Conservation (phyloP, 2,797 vertebrate genomes). For the Sebastes vulpes region DNA sequence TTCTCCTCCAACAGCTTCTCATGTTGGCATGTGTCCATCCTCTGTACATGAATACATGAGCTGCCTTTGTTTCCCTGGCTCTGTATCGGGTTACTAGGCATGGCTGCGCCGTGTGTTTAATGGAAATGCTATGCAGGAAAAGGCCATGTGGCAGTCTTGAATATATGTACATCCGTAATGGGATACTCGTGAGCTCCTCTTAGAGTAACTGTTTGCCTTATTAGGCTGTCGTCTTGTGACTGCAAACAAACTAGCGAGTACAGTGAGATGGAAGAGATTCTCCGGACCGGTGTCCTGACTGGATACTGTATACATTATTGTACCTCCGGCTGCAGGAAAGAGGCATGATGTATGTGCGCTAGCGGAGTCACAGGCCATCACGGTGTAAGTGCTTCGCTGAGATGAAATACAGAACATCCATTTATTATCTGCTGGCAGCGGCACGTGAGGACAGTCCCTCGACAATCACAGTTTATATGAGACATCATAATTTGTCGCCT, state of each 20-base stretch:
- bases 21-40: slow-evolving; percentile 81
- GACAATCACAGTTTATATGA: slow-evolving; percentile 52
- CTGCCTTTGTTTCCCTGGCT: slow-evolving; percentile 80
- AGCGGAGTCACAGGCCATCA: slow-evolving; percentile 38
- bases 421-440: slow-evolving; percentile 72
- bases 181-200: slow-evolving; percentile 81
- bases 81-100: slow-evolving; percentile 77
- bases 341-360: slow-evolving; percentile 42
- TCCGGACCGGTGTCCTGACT: slow-evolving; percentile 37
- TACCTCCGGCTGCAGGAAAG: slow-evolving; percentile 49
- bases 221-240: slow-evolving; percentile 80
- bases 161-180: slow-evolving; percentile 82
- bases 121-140: slow-evolving; percentile 81
- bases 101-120: slow-evolving; percentile 74
- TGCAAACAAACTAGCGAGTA: slow-evolving; percentile 69
- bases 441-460: slow-evolving; percentile 45
- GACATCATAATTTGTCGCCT: slow-evolving; percentile 58
- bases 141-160: slow-evolving; percentile 79
- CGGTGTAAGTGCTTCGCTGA: slow-evolving; percentile 50
- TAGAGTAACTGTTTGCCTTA: slow-evolving; percentile 77
- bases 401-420: slow-evolving; percentile 62
- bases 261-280: slow-evolving; percentile 59
- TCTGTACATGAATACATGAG: slow-evolving; percentile 80
- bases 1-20: slow-evolving; percentile 66
- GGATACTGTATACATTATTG: slow-evolving; percentile 44